These are phyloP conservation scores for Dicranocentrus wangi DNA, from an alignment of 2,888 invertebrate genomes.

Conservation along the genomic window DNA sequence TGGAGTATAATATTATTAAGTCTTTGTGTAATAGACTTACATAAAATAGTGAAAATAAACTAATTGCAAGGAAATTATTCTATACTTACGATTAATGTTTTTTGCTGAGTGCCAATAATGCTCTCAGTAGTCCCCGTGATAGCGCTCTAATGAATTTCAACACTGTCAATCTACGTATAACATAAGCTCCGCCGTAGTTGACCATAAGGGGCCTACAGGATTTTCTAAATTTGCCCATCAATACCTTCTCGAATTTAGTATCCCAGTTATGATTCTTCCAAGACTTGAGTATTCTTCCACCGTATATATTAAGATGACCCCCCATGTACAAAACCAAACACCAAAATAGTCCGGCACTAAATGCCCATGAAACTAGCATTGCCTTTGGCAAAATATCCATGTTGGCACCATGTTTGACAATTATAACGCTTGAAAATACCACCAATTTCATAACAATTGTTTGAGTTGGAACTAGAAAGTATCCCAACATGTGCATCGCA, in stretches of 20 bases:
- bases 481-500: background rate
- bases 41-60: too few relatives aligned
- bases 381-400: background rate
- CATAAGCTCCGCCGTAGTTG: background rate
- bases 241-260: background rate
- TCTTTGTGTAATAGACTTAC: too few relatives aligned
- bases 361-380: background rate
- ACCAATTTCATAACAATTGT: background rate
- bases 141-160: background rate
- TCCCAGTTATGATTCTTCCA: constrained; percentile 29
- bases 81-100: background rate
- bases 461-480: constrained; percentile 12
- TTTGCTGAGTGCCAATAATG: background rate
- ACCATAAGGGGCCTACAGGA: constrained; percentile 24
- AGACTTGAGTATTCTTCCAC: background rate
- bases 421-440: background rate
- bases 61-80: too few relatives aligned
- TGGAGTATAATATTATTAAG: too few relatives aligned
- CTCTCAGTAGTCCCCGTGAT: constrained; percentile 9
- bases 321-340: background rate
- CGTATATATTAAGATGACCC: constrained; percentile 2
- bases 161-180: constrained; percentile 11
- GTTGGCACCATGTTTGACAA: background rate
- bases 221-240: constrained; percentile 30
- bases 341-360: background rate